Evolutionary conservation across 1,140 invertebrate species (phyloP).

Genomic region (Probaryconus sp.): DNA sequence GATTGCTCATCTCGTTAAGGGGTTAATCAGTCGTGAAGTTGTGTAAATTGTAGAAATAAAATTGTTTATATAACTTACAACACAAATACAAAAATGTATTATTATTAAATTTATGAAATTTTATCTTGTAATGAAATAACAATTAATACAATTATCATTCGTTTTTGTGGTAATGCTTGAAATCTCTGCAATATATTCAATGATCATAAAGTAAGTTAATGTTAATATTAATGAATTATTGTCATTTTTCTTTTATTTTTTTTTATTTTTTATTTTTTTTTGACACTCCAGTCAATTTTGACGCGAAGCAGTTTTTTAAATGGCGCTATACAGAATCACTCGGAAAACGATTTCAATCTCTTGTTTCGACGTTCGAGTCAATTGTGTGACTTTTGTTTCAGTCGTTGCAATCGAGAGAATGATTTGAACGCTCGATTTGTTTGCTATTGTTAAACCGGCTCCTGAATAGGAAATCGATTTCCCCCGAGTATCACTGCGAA

Average conservation of each 20-base stretch:
- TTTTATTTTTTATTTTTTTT: not conserved
- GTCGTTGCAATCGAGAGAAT: slow-evolving; percentile 41
- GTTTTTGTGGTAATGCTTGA: too few relatives aligned
- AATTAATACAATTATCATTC: too few relatives aligned
- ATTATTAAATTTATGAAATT: slow-evolving; percentile 12
- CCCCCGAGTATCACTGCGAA: slow-evolving; percentile 35
- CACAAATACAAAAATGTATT: slow-evolving; percentile 50
- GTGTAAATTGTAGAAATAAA: slow-evolving; percentile 58
- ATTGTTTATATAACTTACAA: slow-evolving; percentile 52
- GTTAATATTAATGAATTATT: too few relatives aligned
- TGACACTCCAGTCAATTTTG: slow-evolving; percentile 22
- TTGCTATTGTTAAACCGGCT: slow-evolving; percentile 50
- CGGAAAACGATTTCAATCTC: slow-evolving; percentile 31
- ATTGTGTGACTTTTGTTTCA: slow-evolving; percentile 52
- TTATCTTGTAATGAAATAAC: too few relatives aligned
- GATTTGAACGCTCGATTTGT: slow-evolving; percentile 54
- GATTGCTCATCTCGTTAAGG: slow-evolving; percentile 48
- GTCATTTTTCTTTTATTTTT: not conserved
- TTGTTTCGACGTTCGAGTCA: slow-evolving; percentile 45
- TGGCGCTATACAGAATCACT: slow-evolving; percentile 14
- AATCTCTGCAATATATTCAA: too few relatives aligned
- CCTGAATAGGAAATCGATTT: slow-evolving; percentile 56
- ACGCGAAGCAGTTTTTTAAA: slow-evolving; percentile 8
- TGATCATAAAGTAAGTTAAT: too few relatives aligned
- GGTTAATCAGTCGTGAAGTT: slow-evolving; percentile 58